phyloP scores from a whole-genome alignment of 2,113 vertebrate species.

The Oostethus manadensis region DNA sequence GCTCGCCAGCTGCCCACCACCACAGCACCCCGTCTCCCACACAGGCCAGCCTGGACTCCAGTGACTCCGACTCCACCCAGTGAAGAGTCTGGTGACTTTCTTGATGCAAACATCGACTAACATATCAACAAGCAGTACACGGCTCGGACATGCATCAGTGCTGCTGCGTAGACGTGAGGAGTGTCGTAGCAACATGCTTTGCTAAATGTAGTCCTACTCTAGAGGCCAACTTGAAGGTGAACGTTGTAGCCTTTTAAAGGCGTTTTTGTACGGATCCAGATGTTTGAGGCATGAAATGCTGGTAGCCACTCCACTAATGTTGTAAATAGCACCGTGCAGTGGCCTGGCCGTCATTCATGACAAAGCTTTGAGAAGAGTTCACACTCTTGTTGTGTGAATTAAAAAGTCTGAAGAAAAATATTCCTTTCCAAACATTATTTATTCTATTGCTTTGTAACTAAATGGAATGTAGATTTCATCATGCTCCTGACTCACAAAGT shows the following conservation, averaged over 20 bases:
- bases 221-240: no score
- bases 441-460: constrained; percentile 57
- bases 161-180: constrained; percentile 14
- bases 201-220: constrained; percentile 22
- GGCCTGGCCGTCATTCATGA: constrained; percentile 22
- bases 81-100: constrained; percentile 60
- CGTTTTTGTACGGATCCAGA: constrained; percentile 6
- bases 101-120: constrained; percentile 51
- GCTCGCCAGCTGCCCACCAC: constrained; percentile 64
- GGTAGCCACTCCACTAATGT: constrained; percentile 15
- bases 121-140: constrained; percentile 37
- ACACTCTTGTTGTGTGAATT: constrained; percentile 10
- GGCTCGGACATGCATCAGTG: constrained; percentile 20
- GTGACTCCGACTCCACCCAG: constrained; percentile 90
- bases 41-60: constrained; percentile 88
- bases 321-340: constrained; percentile 36
- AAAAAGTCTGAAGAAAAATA: constrained; percentile 14
- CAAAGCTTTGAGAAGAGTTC: constrained; percentile 15
- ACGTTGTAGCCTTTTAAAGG: neutral
- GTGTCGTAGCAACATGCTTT: constrained; percentile 17
- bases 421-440: constrained; percentile 50
- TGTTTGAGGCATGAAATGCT: neutral
- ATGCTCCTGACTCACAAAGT: constrained; percentile 51
- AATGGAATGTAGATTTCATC: constrained; percentile 36
- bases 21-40: constrained; percentile 71